These are phyloP conservation scores for Caenorhabditis macrosperma DNA, from an alignment of 2,888 invertebrate genomes.

Conservation along the genomic window DNA sequence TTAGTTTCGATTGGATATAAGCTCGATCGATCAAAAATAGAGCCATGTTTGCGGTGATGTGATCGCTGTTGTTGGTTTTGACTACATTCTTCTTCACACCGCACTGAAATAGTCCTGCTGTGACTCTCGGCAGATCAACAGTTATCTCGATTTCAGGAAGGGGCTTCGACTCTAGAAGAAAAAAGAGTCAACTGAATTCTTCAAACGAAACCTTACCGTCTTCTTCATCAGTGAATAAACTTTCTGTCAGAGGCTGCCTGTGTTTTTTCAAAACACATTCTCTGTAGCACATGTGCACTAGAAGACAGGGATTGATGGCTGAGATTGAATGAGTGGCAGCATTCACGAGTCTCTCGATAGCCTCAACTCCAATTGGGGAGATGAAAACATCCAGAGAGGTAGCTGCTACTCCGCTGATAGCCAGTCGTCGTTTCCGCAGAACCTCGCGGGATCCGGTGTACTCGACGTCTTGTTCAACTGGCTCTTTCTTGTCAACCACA, in stretches of 20 bases:
- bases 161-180: conserved; percentile 19
- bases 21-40: conserved; percentile 54
- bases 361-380: conserved; percentile 74
- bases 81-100: conserved; percentile 41
- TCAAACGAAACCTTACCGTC: neutral
- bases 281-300: conserved; percentile 72
- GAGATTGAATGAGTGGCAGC: conserved; percentile 48
- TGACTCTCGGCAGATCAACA: conserved; percentile 45
- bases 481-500: conserved; percentile 41
- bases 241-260: conserved; percentile 73
- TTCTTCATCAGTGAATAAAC: conserved; percentile 53
- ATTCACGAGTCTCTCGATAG: conserved; percentile 63
- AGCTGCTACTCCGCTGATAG: conserved; percentile 53
- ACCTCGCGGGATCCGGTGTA: neutral
- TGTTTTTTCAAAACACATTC: conserved; percentile 70
- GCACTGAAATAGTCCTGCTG: conserved; percentile 50
- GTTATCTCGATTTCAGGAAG: conserved; percentile 45
- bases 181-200: neutral
- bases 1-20: conserved; percentile 43
- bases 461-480: conserved; percentile 38
- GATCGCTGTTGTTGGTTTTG: conserved; percentile 27
- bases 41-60: conserved; percentile 52
- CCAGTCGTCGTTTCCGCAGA: conserved; percentile 29
- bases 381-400: conserved; percentile 67
- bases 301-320: conserved; percentile 69